A percentile compares a stretch with the other conserved stretches of the same genome.
phyloP scores from a whole-genome alignment of 53 echinoderm and acorn worm genomes.

The Antedon mediterranea region DNA sequence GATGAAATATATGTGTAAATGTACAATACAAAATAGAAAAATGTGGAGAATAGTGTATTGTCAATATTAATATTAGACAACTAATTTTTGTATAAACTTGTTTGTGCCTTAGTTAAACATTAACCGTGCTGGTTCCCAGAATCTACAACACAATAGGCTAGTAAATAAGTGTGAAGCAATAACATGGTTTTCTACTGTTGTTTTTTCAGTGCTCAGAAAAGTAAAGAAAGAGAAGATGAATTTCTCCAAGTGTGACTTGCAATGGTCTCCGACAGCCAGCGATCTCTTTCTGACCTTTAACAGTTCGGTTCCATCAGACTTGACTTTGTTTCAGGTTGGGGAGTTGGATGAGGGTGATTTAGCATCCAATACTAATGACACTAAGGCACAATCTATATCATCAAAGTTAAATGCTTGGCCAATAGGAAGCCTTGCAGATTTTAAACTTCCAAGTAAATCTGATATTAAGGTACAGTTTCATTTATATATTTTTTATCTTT shows the following conservation, averaged over 20 bases:
- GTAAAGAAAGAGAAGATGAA: neutral
- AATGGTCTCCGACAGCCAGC: constrained; percentile 46
- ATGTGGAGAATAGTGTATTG: no score
- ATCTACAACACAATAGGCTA: no score
- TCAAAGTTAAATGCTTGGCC: neutral
- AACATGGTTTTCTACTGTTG: neutral
- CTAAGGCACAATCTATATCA: neutral
- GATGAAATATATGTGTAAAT: no score
- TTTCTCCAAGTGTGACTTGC: constrained; percentile 42
- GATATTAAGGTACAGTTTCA: neutral
- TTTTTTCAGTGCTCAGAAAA: neutral
- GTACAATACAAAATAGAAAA: no score
- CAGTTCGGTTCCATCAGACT: constrained; percentile 32
- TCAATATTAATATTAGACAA: no score
- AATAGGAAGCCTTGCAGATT: neutral
- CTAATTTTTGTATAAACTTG: no score
- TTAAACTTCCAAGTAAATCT: neutral
- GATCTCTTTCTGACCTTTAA: constrained; percentile 43
- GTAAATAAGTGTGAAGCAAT: no score
- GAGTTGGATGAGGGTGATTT: neutral
- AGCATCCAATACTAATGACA: neutral
- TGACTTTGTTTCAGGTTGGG: constrained; percentile 34
- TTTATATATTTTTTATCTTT: no score
- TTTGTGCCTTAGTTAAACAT: no score
- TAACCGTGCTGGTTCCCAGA: no score